These are phyloP conservation scores for Parelbella ahira DNA, from an alignment of 2,888 invertebrate species.

Conservation along the genomic window DNA sequence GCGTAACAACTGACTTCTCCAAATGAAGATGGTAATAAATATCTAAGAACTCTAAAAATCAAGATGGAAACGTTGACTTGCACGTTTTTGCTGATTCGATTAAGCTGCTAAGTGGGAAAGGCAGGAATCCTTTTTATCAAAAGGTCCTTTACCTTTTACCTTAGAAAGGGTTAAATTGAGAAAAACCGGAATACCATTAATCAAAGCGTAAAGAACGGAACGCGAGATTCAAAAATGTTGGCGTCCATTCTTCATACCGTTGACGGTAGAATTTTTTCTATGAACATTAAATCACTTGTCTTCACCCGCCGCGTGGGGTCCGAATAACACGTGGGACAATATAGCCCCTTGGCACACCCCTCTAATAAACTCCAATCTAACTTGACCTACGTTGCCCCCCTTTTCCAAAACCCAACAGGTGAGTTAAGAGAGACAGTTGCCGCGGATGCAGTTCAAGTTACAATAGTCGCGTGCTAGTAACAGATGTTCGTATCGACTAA, in stretches of 20 bases:
- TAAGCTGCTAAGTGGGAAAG: conserved; percentile 18
- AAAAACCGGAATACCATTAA: conserved; percentile 28
- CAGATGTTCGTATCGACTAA: conserved; percentile 56
- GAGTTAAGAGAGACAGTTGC: conserved; percentile 26
- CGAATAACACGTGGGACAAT: conserved; percentile 59
- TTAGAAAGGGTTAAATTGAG: conserved; percentile 24
- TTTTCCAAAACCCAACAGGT: neutral
- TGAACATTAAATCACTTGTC: conserved; percentile 69
- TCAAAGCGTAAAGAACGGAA: conserved; percentile 43
- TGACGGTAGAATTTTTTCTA: conserved; percentile 26
- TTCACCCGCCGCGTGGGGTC: conserved; percentile 68
- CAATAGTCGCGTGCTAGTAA: conserved; percentile 41
- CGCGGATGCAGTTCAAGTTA: conserved; percentile 34
- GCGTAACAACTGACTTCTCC: too few species aligned
- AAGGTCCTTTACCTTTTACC: conserved; percentile 18
- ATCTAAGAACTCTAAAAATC: too few species aligned
- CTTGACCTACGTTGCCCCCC: conserved; percentile 9
- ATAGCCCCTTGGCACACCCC: conserved; percentile 27
- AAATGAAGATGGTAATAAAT: too few species aligned
- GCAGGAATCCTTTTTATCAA: conserved; percentile 18
- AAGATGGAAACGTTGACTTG: conserved; percentile 17
- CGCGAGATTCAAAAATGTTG: conserved; percentile 10
- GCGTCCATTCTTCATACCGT: conserved; percentile 19
- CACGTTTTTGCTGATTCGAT: conserved; percentile 15
- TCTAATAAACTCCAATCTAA: conserved; percentile 9